Percentiles rank a stretch among this genome's conserved stretches.
phyloP scores from a whole-genome alignment of 2,888 invertebrate genomes.

The Erebia ligea region DNA sequence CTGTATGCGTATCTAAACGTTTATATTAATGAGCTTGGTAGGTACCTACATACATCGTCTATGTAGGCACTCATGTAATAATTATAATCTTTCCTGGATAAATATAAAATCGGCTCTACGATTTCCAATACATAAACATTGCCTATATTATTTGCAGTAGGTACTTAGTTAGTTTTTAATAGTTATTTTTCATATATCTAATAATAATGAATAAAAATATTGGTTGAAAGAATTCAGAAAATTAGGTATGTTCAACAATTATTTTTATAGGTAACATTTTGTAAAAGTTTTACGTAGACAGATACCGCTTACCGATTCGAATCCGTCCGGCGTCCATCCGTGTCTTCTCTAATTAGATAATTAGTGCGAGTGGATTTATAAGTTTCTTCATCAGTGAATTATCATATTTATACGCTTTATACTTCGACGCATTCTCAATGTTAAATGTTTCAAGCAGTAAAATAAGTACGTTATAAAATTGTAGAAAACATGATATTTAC shows the following conservation, averaged over 20 bases:
- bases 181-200: too few relatives aligned
- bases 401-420: conserved; percentile 32
- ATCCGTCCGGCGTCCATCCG: conserved; percentile 42
- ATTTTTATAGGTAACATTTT: not conserved
- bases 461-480: conserved; percentile 12
- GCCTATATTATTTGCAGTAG: too few relatives aligned
- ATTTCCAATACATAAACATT: too few relatives aligned
- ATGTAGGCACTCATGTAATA: too few relatives aligned
- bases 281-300: conserved; percentile 18
- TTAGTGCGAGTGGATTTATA: conserved; percentile 43
- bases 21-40: too few relatives aligned
- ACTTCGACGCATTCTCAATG: conserved; percentile 9
- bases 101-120: too few relatives aligned
- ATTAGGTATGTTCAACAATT: not conserved
- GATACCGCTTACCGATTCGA: conserved; percentile 33
- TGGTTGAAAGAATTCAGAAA: too few relatives aligned
- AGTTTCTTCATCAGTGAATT: conserved; percentile 38
- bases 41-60: too few relatives aligned
- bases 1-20: too few relatives aligned
- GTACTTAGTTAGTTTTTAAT: too few relatives aligned
- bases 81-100: too few relatives aligned
- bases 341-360: conserved; percentile 44
- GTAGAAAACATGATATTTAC: not conserved
- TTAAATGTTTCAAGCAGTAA: conserved; percentile 10
- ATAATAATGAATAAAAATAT: too few relatives aligned